Percentiles rank a stretch among this genome's conserved stretches.
phyloP scores from a whole-genome alignment of 30 jellyfish, hydroid and myxozoan species.

The Cassiopea andromeda region DNA sequence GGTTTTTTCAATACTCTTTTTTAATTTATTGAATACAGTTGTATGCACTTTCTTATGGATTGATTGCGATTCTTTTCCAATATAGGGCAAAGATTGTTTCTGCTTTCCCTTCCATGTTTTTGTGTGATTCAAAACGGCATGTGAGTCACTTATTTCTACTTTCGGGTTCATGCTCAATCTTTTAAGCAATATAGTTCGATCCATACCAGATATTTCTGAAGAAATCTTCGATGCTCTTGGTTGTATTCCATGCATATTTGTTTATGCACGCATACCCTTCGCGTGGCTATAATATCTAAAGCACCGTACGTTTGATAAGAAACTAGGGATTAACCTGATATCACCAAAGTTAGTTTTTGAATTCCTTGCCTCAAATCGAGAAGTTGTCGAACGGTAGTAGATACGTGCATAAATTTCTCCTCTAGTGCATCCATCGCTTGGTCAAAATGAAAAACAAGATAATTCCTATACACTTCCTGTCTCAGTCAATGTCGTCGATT shows the following conservation, averaged over 20 bases:
- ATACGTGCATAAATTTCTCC: too few species aligned
- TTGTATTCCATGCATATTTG: background rate
- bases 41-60: background rate
- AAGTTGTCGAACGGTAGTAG: background rate
- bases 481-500: too few species aligned
- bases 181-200: background rate
- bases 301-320: too few species aligned
- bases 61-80: background rate
- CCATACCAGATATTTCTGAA: background rate
- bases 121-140: background rate
- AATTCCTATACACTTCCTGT: too few species aligned
- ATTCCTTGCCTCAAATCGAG: background rate
- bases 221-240: background rate
- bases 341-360: background rate
- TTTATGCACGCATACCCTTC: too few species aligned
- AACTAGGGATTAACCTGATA: too few species aligned
- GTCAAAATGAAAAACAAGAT: too few species aligned
- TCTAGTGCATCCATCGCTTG: too few species aligned
- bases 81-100: background rate
- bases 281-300: too few species aligned
- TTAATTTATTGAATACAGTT: background rate
- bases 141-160: conserved; percentile 18
- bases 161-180: background rate
- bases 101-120: background rate
- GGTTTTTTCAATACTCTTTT: background rate